Conservation (phyloP, 2,113 vertebrate genomes). For the Rissa tridactyla region DNA sequence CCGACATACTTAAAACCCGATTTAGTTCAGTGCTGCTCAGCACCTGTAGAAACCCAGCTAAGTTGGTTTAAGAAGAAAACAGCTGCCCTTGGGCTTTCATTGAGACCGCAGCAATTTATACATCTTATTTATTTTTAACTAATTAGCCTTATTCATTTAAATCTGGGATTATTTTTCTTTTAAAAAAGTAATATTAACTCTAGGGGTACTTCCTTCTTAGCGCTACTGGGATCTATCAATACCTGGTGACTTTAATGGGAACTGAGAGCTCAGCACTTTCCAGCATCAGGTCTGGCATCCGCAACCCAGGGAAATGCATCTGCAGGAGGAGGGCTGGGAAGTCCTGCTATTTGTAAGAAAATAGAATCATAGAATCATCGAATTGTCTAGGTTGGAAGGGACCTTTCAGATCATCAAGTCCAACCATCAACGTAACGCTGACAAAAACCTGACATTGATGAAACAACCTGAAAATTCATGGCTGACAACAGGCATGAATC, state of each 20-base stretch:
- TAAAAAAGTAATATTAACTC: neutral
- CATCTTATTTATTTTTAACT: neutral
- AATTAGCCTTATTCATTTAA: neutral
- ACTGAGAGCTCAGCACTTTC: neutral
- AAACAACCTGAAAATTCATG: too few relatives aligned
- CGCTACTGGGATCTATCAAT: neutral
- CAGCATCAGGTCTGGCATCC: neutral
- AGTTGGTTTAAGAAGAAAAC: neutral
- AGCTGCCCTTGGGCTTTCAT: neutral
- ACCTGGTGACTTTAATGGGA: neutral
- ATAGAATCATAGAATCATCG: neutral
- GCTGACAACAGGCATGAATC: neutral
- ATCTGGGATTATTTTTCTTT: neutral
- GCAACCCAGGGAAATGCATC: neutral
- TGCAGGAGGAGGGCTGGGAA: neutral
- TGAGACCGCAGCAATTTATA: neutral
- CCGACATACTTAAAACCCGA: neutral
- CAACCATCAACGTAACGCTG: too few relatives aligned
- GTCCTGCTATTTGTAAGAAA: neutral
- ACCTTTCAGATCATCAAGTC: too few relatives aligned
- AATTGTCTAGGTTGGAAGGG: too few relatives aligned
- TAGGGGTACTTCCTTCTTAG: neutral
- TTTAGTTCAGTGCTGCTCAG: neutral
- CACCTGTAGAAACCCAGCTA: neutral
- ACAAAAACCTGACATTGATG: too few relatives aligned